Base-by-base conservation (phyloP, 2,797 vertebrate genomes). In the Myotis planiceps region DNA sequence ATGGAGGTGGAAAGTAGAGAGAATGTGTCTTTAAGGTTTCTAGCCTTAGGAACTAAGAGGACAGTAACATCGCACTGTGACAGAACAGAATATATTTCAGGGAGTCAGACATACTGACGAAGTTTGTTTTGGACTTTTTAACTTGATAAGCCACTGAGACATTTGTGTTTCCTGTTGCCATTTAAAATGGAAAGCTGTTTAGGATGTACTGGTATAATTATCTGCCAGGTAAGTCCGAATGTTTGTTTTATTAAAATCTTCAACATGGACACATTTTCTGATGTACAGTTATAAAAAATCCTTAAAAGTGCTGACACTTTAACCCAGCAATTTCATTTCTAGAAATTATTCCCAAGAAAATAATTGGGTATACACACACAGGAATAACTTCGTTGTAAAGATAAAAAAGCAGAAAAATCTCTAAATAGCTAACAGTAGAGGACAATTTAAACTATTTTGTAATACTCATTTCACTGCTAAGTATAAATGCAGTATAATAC, bases 171-270 rank as follows among this genome's bases (percentile, higher is more conserved):
- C 66, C 69, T 79, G 78, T 5, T 94, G 49, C 19, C 65, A 74
- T 79, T 78, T 88, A 79, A 92, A 90, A 13, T 79, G 66, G 45
- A 88, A 92, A 51, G 18, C n/a, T 85, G 94, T 25, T 74, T 53
- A 90, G 72, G 39, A 63, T 90, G 5, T 60, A 60, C 27, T 60
- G 27, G 92, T 85, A 85, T 63, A 96, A 96, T 75, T 74, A 83
- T 74, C 63, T 85, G 23, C 27, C 25, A 85, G 19, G 65, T n/a
- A 96, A 85, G 92, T 90, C 3, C 55, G 37, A 92, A 81, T 53
- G 87, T 29, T 42, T 69, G 53, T 85, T 84, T 92, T 71, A 80
- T 88, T 78, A 92, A 95, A 95, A 94, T 78, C 25, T 42, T 95
- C 53, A 81, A 76, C 45, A 69, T 81, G 68, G 60, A 81, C 19